Base-by-base conservation (phyloP, 1,140 invertebrate species). In the Trachelipus rathkii region DNA sequence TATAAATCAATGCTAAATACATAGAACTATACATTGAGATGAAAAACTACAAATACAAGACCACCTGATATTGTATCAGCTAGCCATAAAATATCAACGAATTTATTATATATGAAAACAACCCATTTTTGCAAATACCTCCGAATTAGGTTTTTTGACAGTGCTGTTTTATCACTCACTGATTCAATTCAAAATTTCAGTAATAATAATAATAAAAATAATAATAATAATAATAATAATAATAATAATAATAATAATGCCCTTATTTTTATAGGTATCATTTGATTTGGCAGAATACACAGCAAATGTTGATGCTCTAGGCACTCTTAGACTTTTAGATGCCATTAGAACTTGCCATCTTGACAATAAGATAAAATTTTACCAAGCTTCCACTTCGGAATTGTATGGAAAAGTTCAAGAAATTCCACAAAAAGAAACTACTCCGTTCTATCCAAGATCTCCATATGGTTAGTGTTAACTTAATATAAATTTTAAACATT, bases 251-350 rank as follows among this genome's bases (percentile, higher is more conserved):
- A 74, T 44, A 15, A 15, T 66, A 70, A 24, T 68, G 10, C 45
- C 33, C 33, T 78, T 77, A 71, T 72, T 77, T 72, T 78, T 82
- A 67, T 81, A 93, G 92, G 91, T 94, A 44, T 95, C 93, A 0
- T 99, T 99, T 85, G 97, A 99, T 84, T 87, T 99, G 78, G 96
- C 95, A 82, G 97, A 99, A 87, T 99, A 99, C 83, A 99, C 98
- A 4, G 96, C 97, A 0, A 96, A 98, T 88, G 97, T 99, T 10
- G 97, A 99, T 87, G 98, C 93, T 7, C 89, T 99, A n/a, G 98
- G 98, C 11, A 98, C 96, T 0, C 87, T 99, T 8, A 87, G 97
- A 79, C 86, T 99, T 13, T 86, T 99, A 68, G 97, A 99, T 85
- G 98, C 98, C 0, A 94, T 99, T 73, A 87, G 95, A 81, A 97